Evolutionary conservation across 1,140 invertebrate genomes (phyloP), one percentile per base, ranked within the genome.

Genomic region (Rhyacophila brunnea): DNA sequence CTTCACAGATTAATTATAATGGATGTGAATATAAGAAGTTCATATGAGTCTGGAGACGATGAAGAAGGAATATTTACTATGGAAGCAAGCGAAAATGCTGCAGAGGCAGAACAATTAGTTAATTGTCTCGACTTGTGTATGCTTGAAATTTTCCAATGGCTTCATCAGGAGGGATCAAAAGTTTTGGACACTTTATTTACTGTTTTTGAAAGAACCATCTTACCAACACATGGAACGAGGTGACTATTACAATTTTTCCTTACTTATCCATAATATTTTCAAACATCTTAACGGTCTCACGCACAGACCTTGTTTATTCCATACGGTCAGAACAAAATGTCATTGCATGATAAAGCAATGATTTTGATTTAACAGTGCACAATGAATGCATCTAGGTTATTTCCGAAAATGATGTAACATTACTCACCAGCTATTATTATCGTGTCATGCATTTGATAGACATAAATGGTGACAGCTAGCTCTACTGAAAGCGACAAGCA

Each of bases 211-310:
- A 71, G 66, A 58, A 64, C 75, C 6, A 66, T 79, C 18, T 60
- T 79, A 34, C 77, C 77, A 32, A 79, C 77, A 9, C 67, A 78
- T 67, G 75, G 77, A 5, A 75, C 74, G 19, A 77, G 68, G 75
- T 77, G 64, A 66, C 60, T 62, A 23, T 35, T 35, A n/a, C n/a
- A 7, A 35, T 35, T 35, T n/a, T 35, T n/a, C n/a, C 34, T 35
- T 35, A n/a, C n/a, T 35, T 35, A 35, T 7, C n/a, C n/a, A n/a
- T n/a, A n/a, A n/a, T n/a, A n/a, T n/a, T n/a, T n/a, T n/a, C n/a
- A n/a, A n/a, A n/a, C n/a, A n/a, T n/a, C n/a, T n/a, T n/a, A n/a
- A n/a, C n/a, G n/a, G n/a, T n/a, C n/a, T n/a, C n/a, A n/a, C n/a
- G n/a, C n/a, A n/a, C n/a, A n/a, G n/a, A n/a, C n/a, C n/a, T n/a